Evolutionary conservation across 2,113 vertebrate genomes (phyloP), one percentile per base, ranked within the genome.

Genomic region (Chaenogobius annularis): DNA sequence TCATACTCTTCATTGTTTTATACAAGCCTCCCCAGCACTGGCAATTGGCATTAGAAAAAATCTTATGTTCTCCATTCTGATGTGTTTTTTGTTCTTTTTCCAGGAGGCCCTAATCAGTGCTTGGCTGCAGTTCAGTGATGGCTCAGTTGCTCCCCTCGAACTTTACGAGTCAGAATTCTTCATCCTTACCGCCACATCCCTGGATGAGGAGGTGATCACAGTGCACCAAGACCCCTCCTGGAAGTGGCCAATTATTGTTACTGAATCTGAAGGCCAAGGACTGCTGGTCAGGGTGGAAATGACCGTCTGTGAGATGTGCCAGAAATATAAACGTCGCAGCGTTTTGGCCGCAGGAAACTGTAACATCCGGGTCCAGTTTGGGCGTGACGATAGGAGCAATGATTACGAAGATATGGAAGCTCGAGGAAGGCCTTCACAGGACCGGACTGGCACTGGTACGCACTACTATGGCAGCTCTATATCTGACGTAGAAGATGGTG

Each of bases 121-220:
- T 4, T 99, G 97, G 97, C 94, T 99, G 23, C 97, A 96, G 89
- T 99, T 99, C 93, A 99, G 95, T 1, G 98, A 99, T 0, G 95
- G 96, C 86, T 95, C 96, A 0, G 91, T 94, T 63, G 95, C 96
- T 0, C 96, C 97, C 0, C 89, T 99, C 79, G 97, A 99, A 82
- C 94, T 98, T 22, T 99, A 98, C 5, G 93, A 96, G 81, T 19
- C 93, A 0, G 94, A 94, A 72, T 95, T 95, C 79, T 99, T 97
- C 75, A 85, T 94, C 3, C 93, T 99, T 44, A 93, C 95, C 0
- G 94, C 95, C 35, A 91, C 90, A 26, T 98, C 98, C 0, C 86
- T 98, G 50, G 95, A 98, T 0, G 94, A 96, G 50, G 89, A 91
- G 0, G 85, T 98, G 0, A 92, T 99, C 40, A 96, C 94, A 0